These are phyloP conservation scores for Anorthoa munda DNA, from an alignment of 2,888 invertebrate genomes.

Conservation along the genomic window DNA sequence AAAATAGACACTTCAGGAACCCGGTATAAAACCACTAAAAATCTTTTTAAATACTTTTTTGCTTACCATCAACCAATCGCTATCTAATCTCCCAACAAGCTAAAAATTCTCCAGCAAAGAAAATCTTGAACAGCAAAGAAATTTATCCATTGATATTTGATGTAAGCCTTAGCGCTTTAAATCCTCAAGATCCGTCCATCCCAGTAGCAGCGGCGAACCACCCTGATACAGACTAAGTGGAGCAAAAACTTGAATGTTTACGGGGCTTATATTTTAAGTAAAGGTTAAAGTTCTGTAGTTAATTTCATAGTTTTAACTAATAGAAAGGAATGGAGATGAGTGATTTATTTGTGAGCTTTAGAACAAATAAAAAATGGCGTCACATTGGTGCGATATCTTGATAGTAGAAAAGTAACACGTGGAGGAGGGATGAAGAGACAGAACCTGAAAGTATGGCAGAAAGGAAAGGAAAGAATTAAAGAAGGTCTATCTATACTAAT, in stretches of 20 bases:
- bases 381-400: no score
- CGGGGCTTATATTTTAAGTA: constrained; percentile 63
- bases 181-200: constrained; percentile 36
- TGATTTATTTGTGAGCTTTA: background rate
- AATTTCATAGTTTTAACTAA: constrained; percentile 23
- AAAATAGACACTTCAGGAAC: no score
- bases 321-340: background rate
- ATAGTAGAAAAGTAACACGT: no score
- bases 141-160: constrained; percentile 55
- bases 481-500: no score
- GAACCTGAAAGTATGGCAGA: no score
- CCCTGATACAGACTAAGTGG: constrained; percentile 59
- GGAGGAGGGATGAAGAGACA: no score
- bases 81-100: constrained; percentile 14
- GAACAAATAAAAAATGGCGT: no score
- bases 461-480: no score
- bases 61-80: background rate
- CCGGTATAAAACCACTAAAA: background rate
- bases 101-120: constrained; percentile 16
- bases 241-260: constrained; percentile 70
- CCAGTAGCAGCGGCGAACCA: constrained; percentile 29
- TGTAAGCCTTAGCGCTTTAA: constrained; percentile 56
- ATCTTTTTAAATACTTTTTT: background rate
- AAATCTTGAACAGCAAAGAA: constrained; percentile 34
- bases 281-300: background rate